Conservation (phyloP, 37 sponge, comb jelly and placozoan species). For the Aphrocallistes beatrix region DNA sequence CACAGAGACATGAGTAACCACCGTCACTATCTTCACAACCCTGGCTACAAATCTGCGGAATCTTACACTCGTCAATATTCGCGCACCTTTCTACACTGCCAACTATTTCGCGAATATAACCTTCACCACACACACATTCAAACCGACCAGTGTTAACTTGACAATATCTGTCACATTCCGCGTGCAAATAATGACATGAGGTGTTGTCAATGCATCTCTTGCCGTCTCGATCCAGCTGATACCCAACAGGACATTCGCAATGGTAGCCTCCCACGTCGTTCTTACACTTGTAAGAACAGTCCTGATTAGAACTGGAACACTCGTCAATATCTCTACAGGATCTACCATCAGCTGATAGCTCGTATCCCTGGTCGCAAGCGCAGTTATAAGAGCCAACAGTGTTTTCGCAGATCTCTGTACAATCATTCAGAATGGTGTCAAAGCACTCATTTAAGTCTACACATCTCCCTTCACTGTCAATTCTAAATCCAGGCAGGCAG, state of each 20-base stretch:
- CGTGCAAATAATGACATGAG: neutral
- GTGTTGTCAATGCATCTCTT: neutral
- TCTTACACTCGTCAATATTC: conserved; percentile 5
- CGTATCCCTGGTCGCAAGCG: neutral
- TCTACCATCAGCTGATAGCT: neutral
- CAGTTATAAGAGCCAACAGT: neutral
- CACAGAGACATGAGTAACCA: neutral
- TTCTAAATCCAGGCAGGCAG: neutral
- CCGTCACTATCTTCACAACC: neutral
- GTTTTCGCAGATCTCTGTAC: neutral
- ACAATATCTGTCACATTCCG: neutral
- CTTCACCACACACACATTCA: conserved; percentile 1
- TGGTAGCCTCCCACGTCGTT: neutral
- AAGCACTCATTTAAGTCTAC: neutral
- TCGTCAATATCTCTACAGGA: neutral
- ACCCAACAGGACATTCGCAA: neutral
- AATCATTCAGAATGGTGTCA: neutral
- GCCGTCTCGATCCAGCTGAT: neutral
- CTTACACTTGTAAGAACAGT: neutral
- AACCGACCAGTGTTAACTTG: neutral
- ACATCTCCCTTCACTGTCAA: neutral
- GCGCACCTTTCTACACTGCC: neutral
- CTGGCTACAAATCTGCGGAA: neutral
- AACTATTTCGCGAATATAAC: neutral
- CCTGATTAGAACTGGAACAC: neutral